phyloP scores from a whole-genome alignment of 1,140 invertebrate species.

The Cotesia glomerata region DNA sequence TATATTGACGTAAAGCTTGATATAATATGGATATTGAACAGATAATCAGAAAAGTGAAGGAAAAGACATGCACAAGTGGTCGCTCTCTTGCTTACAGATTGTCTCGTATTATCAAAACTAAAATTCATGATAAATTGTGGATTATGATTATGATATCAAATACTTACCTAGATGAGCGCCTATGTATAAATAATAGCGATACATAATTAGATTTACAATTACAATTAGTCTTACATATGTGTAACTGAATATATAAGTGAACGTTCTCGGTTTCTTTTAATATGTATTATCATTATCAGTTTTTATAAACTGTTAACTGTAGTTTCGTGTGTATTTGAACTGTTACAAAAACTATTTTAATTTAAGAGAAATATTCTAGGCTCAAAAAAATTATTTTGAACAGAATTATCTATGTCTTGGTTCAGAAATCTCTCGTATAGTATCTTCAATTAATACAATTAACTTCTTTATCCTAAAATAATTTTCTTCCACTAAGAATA shows the following conservation, averaged over 20 bases:
- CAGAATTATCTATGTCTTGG: too few relatives aligned
- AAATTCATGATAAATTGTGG: background rate
- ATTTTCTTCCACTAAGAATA: too few relatives aligned
- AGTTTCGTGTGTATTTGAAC: too few relatives aligned
- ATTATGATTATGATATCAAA: conserved; percentile 2
- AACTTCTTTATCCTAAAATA: too few relatives aligned
- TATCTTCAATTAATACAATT: too few relatives aligned
- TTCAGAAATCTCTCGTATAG: too few relatives aligned
- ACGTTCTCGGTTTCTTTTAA: conserved; percentile 37
- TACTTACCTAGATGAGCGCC: conserved; percentile 27
- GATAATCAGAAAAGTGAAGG: conserved; percentile 1
- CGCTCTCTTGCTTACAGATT: conserved; percentile 13
- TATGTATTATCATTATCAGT: conserved; percentile 36
- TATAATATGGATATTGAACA: background rate
- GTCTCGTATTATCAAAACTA: background rate
- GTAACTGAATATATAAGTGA: background rate
- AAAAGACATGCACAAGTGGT: background rate
- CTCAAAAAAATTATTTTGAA: too few relatives aligned
- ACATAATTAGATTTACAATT: conserved; percentile 24
- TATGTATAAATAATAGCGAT: conserved; percentile 33
- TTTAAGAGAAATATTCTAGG: too few relatives aligned
- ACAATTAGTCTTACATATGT: conserved; percentile 15
- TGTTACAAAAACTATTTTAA: too few relatives aligned
- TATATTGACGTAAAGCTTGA: conserved; percentile 35
- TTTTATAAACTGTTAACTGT: background rate